phyloP scores from a whole-genome alignment of 2,113 vertebrate genomes.

The Meriones unguiculatus region DNA sequence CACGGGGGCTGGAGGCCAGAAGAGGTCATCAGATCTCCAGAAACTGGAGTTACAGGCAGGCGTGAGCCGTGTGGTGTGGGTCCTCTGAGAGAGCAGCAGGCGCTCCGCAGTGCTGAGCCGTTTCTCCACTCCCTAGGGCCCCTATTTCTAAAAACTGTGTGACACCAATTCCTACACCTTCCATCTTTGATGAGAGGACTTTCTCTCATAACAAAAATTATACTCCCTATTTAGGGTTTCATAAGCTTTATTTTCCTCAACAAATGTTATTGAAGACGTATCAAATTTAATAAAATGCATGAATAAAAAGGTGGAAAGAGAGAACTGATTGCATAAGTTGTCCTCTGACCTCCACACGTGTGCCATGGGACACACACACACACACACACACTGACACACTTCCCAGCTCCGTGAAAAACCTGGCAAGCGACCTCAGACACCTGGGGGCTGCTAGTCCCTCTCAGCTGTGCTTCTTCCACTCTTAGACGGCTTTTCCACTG shows the following conservation, averaged over 20 bases:
- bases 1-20: background rate
- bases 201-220: background rate
- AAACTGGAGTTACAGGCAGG: background rate
- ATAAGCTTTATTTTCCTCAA: background rate
- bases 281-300: background rate
- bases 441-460: fast-evolving
- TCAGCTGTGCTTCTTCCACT: background rate
- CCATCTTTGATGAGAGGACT: background rate
- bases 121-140: background rate
- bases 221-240: background rate
- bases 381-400: background rate
- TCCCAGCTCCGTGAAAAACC: fast-evolving
- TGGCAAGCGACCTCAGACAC: fast-evolving
- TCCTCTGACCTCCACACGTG: background rate
- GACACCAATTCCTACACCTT: background rate
- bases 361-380: background rate
- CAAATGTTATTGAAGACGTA: background rate
- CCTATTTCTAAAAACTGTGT: background rate
- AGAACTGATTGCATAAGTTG: background rate
- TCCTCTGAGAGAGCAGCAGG: background rate
- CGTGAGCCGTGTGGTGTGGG: background rate
- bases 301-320: background rate
- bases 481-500: background rate
- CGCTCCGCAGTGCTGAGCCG: background rate
- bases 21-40: background rate